These are phyloP conservation scores for Lytechinus pictus DNA, from an alignment of 35 echinoderm and acorn worm genomes.

Conservation along the genomic window DNA sequence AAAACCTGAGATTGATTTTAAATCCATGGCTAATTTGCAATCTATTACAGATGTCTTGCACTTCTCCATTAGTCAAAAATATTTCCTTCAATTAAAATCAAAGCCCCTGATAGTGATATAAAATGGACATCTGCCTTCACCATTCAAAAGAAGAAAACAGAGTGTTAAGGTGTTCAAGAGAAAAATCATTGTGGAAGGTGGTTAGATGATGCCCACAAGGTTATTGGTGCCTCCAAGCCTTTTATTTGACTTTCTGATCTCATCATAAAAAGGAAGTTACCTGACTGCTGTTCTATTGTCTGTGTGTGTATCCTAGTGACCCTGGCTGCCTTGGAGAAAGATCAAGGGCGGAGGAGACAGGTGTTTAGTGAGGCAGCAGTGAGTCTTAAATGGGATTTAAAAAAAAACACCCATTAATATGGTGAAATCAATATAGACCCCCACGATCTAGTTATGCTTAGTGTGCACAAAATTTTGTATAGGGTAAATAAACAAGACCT, in stretches of 20 bases:
- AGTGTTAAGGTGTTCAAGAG: neutral
- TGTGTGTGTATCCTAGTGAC: neutral
- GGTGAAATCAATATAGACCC: no score
- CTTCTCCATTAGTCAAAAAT: no score
- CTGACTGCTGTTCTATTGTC: neutral
- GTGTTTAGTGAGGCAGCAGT: neutral
- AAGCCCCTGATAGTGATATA: no score
- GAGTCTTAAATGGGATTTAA: neutral
- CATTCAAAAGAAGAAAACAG: neutral
- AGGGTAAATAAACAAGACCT: no score
- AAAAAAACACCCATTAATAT: no score
- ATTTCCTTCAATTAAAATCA: no score
- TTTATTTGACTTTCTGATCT: neutral
- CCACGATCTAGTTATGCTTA: no score
- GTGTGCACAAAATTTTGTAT: no score
- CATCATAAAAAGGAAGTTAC: neutral
- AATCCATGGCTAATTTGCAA: no score
- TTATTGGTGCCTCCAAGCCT: neutral
- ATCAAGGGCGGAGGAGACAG: slow-evolving; percentile 25
- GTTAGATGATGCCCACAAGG: neutral
- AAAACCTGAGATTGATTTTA: no score
- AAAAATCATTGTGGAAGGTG: neutral
- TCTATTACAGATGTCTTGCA: no score
- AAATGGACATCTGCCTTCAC: no score
- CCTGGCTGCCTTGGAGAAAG: neutral